Percentiles rank a stretch among this genome's conserved stretches.
Evolutionary conservation across 2,888 invertebrate genomes (phyloP).

Genomic region (Drosophila paramelanica): DNA sequence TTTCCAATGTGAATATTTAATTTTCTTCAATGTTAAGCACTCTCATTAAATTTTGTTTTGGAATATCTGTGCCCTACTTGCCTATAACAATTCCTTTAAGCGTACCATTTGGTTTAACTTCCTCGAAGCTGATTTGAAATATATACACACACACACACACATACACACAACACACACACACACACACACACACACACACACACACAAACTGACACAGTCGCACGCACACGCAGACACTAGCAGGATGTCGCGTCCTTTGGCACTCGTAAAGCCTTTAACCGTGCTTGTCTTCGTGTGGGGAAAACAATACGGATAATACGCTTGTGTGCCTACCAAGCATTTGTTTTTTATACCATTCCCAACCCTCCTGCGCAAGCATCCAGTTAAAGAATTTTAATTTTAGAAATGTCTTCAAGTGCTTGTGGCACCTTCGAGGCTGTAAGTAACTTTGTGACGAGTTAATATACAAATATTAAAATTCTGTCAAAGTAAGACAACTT

Average conservation of each 20-base stretch:
- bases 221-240: neutral
- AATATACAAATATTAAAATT: constrained; percentile 59
- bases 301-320: constrained; percentile 25
- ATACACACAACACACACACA: neutral
- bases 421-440: constrained; percentile 11
- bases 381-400: constrained; percentile 48
- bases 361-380: neutral
- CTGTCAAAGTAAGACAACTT: constrained; percentile 20
- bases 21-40: neutral
- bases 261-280: constrained; percentile 52
- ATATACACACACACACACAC: constrained; percentile 1
- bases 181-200: constrained; percentile 3
- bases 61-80: constrained; percentile 2
- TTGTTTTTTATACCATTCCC: constrained; percentile 12
- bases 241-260: constrained; percentile 37
- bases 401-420: constrained; percentile 32
- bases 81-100: constrained; percentile 12
- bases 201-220: neutral
- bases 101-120: constrained; percentile 18
- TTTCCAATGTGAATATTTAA: neutral
- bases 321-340: constrained; percentile 7
- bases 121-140: constrained; percentile 11
- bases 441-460: constrained; percentile 63
- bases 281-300: constrained; percentile 35
- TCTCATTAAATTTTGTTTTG: neutral